Base-by-base conservation (phyloP, 2,888 invertebrate genomes). In the Pseudoips prasinana region DNA sequence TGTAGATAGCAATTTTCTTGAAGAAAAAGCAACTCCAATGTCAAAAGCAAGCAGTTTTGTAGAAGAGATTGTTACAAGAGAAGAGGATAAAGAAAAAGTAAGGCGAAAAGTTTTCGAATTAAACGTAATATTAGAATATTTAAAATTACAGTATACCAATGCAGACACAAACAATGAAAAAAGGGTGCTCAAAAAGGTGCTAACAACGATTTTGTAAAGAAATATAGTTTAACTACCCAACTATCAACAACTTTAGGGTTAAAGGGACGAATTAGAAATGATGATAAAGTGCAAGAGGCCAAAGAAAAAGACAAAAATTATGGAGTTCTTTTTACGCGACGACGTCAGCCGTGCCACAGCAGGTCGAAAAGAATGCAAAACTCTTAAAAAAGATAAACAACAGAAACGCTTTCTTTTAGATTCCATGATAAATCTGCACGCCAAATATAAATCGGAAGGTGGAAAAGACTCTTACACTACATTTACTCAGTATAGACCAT, bases 371-470 rank as follows among this genome's bases (percentile, higher is more conserved):
- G 33, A 41, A 30, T 33, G 22, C 10, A 29, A 30, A 27, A 41
- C 41, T 7, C 19, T 29, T n/a, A 33, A 37, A 10, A 36, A 37
- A 35, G 25, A 33, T 24, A 40, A 40, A 32, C 27, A 34, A 24
- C 37, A 37, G 24, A 37, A 30, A 41, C 32, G 37, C 8, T 32
- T 29, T 33, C 33, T 33, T 33, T 29, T 32, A 10, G 30, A 38
- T 28, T 27, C 33, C 23, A 27, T 39, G 30, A 23, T 23, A 22
- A 39, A 30, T 14, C 22, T 34, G 25, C 24, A 42, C 26, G 18
- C 8, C n/a, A 39, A 39, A 35, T 43, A 44, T 36, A 39, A 28
- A 44, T 22, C 22, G n/a, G 36, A 35, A 30, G 43, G 35, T 14
- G 36, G 43, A 22, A 39, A 27, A 33, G 18, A 19, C 10, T 33